These are phyloP conservation scores for Cheilosia vernalis DNA, from an alignment of 2,888 invertebrate genomes.

Conservation along the genomic window DNA sequence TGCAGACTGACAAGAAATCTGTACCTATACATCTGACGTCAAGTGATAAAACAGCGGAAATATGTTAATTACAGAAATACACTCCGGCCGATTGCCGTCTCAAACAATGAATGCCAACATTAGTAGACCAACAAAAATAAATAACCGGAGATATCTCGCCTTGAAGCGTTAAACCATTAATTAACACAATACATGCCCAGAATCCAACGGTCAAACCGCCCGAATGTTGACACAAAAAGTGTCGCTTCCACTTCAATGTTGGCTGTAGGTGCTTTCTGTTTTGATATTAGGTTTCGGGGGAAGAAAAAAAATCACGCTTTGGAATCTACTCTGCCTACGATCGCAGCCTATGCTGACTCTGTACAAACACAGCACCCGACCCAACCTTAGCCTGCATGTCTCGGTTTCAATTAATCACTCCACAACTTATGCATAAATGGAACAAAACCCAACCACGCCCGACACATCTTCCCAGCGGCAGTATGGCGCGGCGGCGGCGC, in stretches of 20 bases:
- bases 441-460: slow-evolving; percentile 57
- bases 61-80: slow-evolving; percentile 16
- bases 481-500: slow-evolving; percentile 1
- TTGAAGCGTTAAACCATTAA: slow-evolving; percentile 19
- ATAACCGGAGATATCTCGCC: slow-evolving; percentile 8
- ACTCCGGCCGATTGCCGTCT: background rate
- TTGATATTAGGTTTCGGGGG: background rate
- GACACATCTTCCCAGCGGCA: slow-evolving; percentile 51
- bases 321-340: slow-evolving; percentile 3
- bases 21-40: background rate
- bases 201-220: background rate
- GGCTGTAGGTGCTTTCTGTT: background rate
- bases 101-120: slow-evolving; percentile 30
- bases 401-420: slow-evolving; percentile 73
- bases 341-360: slow-evolving; percentile 27
- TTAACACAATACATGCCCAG: slow-evolving; percentile 23
- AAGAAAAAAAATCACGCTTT: background rate
- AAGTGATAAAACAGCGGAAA: slow-evolving; percentile 1
- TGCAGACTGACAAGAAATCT: background rate
- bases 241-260: background rate
- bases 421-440: slow-evolving; percentile 38
- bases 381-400: slow-evolving; percentile 65
- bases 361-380: slow-evolving; percentile 26
- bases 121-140: slow-evolving; percentile 3
- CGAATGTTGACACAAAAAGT: slow-evolving; percentile 4